Percentiles rank a stretch among this genome's conserved stretches.
These are phyloP conservation scores for Himalopsyche kuldschensis DNA, from an alignment of 2,888 invertebrate genomes.

Conservation along the genomic window DNA sequence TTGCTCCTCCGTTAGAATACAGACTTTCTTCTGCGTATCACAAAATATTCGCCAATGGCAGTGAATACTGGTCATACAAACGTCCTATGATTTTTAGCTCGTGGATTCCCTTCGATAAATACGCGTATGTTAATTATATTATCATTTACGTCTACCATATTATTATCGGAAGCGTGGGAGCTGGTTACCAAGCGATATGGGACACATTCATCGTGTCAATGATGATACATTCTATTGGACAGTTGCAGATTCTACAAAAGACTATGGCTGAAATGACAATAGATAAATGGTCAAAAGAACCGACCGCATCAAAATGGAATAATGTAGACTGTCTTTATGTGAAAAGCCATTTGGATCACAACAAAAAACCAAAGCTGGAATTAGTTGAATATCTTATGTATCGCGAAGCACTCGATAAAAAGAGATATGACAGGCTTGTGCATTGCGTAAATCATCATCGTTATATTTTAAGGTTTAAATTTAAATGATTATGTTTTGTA, in stretches of 20 bases:
- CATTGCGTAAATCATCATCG: constrained; percentile 32
- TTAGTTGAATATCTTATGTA: neutral
- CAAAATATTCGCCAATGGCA: constrained; percentile 23
- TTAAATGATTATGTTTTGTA: neutral
- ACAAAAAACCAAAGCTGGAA: constrained; percentile 1
- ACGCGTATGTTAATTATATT: constrained; percentile 17
- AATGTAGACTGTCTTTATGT: neutral
- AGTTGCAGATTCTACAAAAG: constrained; percentile 47
- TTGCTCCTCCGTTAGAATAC: constrained; percentile 32
- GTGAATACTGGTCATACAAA: constrained; percentile 30
- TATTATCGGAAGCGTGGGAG: constrained; percentile 50
- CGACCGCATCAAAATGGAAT: neutral
- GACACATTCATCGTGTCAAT: constrained; percentile 51
- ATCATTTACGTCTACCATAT: constrained; percentile 44
- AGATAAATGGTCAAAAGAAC: neutral
- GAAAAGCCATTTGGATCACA: neutral
- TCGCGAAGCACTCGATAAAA: neutral
- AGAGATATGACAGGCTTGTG: constrained; percentile 11
- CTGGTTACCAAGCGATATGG: constrained; percentile 51
- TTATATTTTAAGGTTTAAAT: constrained; percentile 30
- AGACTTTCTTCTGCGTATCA: constrained; percentile 23
- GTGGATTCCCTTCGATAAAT: constrained; percentile 39
- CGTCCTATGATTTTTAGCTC: constrained; percentile 36
- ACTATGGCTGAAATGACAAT: neutral
- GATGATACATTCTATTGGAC: constrained; percentile 53